Evolutionary conservation across 2,888 invertebrate genomes (phyloP).

Genomic region (Euplagia quadripunctaria): DNA sequence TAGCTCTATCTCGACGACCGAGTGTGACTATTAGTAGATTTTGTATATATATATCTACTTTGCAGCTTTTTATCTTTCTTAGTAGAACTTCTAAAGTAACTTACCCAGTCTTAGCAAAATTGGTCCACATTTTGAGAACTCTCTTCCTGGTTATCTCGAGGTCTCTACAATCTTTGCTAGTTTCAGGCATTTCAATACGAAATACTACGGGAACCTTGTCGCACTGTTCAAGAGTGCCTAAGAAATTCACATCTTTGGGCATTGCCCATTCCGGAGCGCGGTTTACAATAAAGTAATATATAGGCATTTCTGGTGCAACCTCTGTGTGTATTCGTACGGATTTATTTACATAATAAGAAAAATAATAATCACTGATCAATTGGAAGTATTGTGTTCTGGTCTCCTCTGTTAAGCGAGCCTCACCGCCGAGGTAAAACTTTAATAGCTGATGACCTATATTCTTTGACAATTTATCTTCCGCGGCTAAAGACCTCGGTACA

Average conservation of each 20-base stretch:
- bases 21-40: not conserved
- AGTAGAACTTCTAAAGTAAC: constrained; percentile 19
- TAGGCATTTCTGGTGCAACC: constrained; percentile 67
- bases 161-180: constrained; percentile 73
- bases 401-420: constrained; percentile 66
- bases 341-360: constrained; percentile 77
- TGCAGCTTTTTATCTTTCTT: not conserved
- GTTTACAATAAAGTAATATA: constrained; percentile 79
- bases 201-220: constrained; percentile 79
- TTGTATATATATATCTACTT: not conserved
- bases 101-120: constrained; percentile 84
- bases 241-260: constrained; percentile 61
- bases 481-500: constrained; percentile 70
- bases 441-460: constrained; percentile 72
- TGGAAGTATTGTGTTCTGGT: constrained; percentile 76
- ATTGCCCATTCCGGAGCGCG: constrained; percentile 75
- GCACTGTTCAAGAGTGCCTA: constrained; percentile 74
- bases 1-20: too few relatives aligned
- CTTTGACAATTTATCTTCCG: constrained; percentile 61
- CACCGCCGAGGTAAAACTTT: constrained; percentile 75
- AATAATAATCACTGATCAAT: constrained; percentile 78
- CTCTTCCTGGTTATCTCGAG: constrained; percentile 71
- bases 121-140: constrained; percentile 82
- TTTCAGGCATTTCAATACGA: constrained; percentile 60
- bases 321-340: constrained; percentile 73